These are phyloP conservation scores for Polymixis lichenea DNA, from an alignment of 2,888 invertebrate species.

Conservation along the genomic window DNA sequence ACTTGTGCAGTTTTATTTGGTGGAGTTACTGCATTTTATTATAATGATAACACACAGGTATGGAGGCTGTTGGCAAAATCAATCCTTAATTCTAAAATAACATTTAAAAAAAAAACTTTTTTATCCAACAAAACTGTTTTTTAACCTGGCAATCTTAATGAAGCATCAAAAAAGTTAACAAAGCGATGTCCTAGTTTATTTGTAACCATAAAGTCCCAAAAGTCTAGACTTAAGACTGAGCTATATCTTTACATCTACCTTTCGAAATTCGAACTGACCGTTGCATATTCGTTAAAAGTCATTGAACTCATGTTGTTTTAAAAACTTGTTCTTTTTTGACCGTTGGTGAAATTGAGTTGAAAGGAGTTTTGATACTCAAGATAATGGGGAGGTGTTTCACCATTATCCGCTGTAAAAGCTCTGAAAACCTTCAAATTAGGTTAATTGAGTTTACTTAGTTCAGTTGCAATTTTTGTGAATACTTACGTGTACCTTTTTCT, in stretches of 20 bases:
- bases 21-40: neutral
- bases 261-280: conserved; percentile 54
- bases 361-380: conserved; percentile 30
- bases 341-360: conserved; percentile 30
- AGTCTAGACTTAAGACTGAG: conserved; percentile 60
- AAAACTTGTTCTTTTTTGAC: conserved; percentile 53
- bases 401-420: neutral
- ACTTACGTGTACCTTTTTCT: too few species aligned
- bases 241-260: conserved; percentile 61
- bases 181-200: conserved; percentile 53
- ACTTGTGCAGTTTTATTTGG: neutral
- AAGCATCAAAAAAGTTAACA: conserved; percentile 29
- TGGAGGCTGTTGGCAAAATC: neutral
- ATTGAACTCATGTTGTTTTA: conserved; percentile 52
- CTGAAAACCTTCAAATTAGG: neutral
- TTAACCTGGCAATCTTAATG: conserved; percentile 13
- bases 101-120: neutral
- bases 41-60: neutral
- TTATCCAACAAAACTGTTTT: neutral
- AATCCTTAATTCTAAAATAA: neutral
- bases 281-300: conserved; percentile 54
- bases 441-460: neutral
- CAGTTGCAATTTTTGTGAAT: neutral
- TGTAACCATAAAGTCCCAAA: conserved; percentile 45
- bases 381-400: conserved; percentile 17